Evolutionary conservation across 2,888 invertebrate genomes (phyloP), one percentile per base, ranked within the genome.

Genomic region (Calephelis perditalis): DNA sequence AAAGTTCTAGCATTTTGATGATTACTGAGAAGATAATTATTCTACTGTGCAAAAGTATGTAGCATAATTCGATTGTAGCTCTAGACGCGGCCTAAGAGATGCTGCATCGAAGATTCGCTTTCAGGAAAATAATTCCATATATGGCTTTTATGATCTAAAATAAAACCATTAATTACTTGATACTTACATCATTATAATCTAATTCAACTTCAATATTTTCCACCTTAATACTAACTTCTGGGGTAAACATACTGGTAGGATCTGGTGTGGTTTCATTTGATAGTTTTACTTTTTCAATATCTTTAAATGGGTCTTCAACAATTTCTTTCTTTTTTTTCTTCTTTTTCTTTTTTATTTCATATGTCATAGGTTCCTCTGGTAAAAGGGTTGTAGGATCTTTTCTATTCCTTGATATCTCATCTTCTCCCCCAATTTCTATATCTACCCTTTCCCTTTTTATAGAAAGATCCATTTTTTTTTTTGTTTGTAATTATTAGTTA

Each of bases 131-230:
- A 26, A 2, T 26, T 26, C 26, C 26, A 26, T 26, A 26, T 26
- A 3, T 26, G 40, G 40, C 7, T 8, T 40, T 40, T 5, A 8
- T 7, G 6, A 40, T 40, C 40, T 40, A 40, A 40, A 8, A 40
- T 40, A 40, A 40, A 40, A 40, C 8, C 40, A 40, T 40, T 40
- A 40, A 40, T 7, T 5, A 40, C 40, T 40, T 7, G 44, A 46
- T 49, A 81, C 85, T 81, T 70, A 90, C 89, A 76, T 88, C 87
- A 77, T 86, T 81, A 70, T 84, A 84, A 76, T 89, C 86, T 66
- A 89, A 71, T 60, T 85, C 84, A 3, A 89, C 87, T 68, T 90
- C 87, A 65, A 90, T 89, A 71, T 86, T 82, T 65, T 90, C 89
- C 11, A 82, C 89, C 68, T 90, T 90, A 11, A 89, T 87, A 64